These are phyloP conservation scores for Cantharis lateralis DNA, from an alignment of 2,888 invertebrate genomes.

Conservation along the genomic window DNA sequence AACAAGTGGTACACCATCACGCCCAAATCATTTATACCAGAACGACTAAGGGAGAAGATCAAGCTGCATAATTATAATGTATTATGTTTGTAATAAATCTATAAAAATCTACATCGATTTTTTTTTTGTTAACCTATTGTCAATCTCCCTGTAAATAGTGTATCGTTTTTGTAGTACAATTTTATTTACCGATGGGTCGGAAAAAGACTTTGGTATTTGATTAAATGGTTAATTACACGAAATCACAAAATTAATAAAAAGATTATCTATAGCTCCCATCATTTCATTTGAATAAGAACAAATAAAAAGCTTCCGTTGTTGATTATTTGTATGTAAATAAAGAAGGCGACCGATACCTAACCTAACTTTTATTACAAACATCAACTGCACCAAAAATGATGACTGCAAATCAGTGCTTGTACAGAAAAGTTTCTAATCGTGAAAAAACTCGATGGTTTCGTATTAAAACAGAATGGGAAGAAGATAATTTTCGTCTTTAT, in stretches of 20 bases:
- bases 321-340: no score
- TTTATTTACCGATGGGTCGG: no score
- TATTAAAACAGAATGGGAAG: conserved; percentile 29
- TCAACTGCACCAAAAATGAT: not conserved
- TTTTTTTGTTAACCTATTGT: no score
- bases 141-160: no score
- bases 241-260: no score
- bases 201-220: no score
- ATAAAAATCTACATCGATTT: not conserved
- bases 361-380: not conserved
- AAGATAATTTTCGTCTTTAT: conserved; percentile 23
- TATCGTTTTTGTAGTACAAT: no score
- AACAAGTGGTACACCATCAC: conserved; percentile 94
- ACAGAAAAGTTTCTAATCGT: conserved; percentile 14
- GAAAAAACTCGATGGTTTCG: conserved; percentile 22
- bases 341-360: not conserved
- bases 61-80: conserved; percentile 64
- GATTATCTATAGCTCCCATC: no score
- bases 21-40: conserved; percentile 97
- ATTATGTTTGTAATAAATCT: conserved; percentile 4
- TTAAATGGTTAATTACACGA: no score
- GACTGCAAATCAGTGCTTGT: not conserved
- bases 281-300: no score
- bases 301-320: no score
- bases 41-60: conserved; percentile 92